A percentile compares a stretch with the other conserved stretches of the same genome.
phyloP scores from a whole-genome alignment of 2,888 invertebrate species.

The Xestia c-nigrum region DNA sequence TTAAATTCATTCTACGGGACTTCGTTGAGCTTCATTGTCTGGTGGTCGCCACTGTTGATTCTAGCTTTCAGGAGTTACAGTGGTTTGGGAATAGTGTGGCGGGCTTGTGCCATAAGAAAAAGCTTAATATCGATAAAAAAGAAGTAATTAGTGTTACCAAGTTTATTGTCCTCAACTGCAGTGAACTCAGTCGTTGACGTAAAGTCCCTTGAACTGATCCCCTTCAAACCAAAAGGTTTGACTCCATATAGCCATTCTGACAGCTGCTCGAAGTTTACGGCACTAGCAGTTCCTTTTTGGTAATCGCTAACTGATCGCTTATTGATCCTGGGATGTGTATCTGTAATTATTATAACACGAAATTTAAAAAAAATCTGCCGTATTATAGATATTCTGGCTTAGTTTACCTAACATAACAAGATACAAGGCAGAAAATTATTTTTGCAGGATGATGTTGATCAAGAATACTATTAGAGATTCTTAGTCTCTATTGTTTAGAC shows the following conservation, averaged over 20 bases:
- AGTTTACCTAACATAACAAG: neutral
- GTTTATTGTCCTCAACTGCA: neutral
- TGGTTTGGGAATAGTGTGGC: too few species aligned
- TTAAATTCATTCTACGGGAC: too few species aligned
- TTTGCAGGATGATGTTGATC: neutral
- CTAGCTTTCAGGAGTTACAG: too few species aligned
- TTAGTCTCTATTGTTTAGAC: too few species aligned
- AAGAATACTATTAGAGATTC: neutral
- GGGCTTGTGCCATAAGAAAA: too few species aligned
- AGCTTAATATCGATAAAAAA: neutral
- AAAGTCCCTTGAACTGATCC: neutral
- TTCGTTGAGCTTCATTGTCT: too few species aligned
- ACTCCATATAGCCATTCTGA: conserved; percentile 72
- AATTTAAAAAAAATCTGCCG: neutral
- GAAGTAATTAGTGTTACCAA: neutral
- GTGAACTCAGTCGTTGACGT: neutral
- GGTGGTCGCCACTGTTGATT: too few species aligned
- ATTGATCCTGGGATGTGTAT: conserved; percentile 41
- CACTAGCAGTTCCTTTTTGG: conserved; percentile 11
- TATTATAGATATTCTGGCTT: neutral
- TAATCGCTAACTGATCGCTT: conserved; percentile 65
- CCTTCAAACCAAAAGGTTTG: conserved; percentile 26
- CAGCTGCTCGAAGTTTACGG: conserved; percentile 64
- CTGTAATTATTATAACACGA: conserved; percentile 48
- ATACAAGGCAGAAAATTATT: too few species aligned